These are phyloP conservation scores for Urechis unicinctus DNA, from an alignment of 2,888 invertebrate species.

Conservation along the genomic window DNA sequence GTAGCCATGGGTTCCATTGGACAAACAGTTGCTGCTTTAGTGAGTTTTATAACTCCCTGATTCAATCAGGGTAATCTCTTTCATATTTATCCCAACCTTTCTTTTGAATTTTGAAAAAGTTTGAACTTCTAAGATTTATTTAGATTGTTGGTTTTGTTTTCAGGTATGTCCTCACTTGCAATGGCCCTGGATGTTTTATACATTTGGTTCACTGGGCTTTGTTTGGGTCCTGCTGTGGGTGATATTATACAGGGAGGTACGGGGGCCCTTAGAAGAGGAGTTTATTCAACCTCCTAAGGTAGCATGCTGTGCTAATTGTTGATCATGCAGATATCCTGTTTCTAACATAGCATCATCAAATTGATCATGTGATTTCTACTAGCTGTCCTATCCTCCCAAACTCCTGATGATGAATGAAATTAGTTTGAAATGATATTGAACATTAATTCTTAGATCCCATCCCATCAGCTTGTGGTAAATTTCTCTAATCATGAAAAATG, in stretches of 20 bases:
- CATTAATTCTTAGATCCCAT: too few species aligned
- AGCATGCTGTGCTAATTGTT: conserved; percentile 2
- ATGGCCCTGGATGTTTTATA: conserved; percentile 65
- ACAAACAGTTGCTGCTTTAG: conserved; percentile 67
- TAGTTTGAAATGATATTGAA: too few species aligned
- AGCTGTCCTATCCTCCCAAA: too few species aligned
- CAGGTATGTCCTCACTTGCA: conserved; percentile 64
- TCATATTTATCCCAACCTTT: too few species aligned
- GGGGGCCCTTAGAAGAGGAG: conserved; percentile 38
- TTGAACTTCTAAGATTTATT: background rate
- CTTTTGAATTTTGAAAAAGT: too few species aligned
- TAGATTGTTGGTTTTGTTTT: conserved; percentile 7
- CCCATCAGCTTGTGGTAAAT: too few species aligned
- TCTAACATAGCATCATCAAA: too few species aligned
- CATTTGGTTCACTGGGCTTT: conserved; percentile 65
- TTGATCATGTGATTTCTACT: too few species aligned
- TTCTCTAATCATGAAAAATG: too few species aligned
- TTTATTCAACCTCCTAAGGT: conserved; percentile 51
- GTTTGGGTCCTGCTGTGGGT: conserved; percentile 64
- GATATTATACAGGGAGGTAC: conserved; percentile 59
- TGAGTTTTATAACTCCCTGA: conserved; percentile 45
- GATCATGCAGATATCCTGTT: background rate
- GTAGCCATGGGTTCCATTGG: conserved; percentile 69
- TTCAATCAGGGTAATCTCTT: too few species aligned
- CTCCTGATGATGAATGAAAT: too few species aligned